Base-by-base conservation (phyloP, 2,113 vertebrate species). In the Sarotherodon lohbergeri region DNA sequence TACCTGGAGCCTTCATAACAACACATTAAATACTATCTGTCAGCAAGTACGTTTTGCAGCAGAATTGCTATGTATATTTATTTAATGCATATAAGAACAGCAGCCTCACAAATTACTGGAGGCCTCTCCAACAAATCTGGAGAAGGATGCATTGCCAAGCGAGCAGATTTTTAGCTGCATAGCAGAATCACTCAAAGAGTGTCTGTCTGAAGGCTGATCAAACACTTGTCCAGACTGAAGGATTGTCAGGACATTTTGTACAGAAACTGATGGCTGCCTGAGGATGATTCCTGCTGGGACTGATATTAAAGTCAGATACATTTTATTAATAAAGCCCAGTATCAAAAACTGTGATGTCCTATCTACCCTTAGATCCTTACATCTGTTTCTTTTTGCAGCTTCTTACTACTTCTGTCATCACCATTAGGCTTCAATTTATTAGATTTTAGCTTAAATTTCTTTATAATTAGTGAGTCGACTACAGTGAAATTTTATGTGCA, bases 21-120 rank as follows among this genome's bases (percentile, higher is more conserved):
- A 41, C 80, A 78, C 34, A 88, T 86, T 85, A 80, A 71, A 55
- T 8, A 7, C 12, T 63, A 24, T 54, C 29, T 36, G 32, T 24
- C 39, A 71, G 9, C 32, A 41, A 17, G 27, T 14, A 3, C 24
- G 5, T 59, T 89, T 89, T 19, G 22, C 14, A 43, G 3, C 29
- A 34, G 12, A 83, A 66, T n/a, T 79, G 68, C 12, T 56, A 85
- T 93, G 91, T 91, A 61, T 91, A 80, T 90, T 88, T 5, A 50
- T 89, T 83, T 34, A 84, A 46, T 83, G 55, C 59, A 90, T 87
- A 76, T 84, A 61, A 76, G 36, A 86, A 43, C 71, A 29, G 46
- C 73, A 78, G 46, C 46, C 46, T 78, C 73, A 78, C 6, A 52
- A 78, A 78, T 78, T 34, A 78, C 29, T 32, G 29, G 73, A 13